Percentiles rank a stretch among this genome's conserved stretches.
phyloP scores from a whole-genome alignment of 2,113 vertebrate species.

The Manacus vitellinus region DNA sequence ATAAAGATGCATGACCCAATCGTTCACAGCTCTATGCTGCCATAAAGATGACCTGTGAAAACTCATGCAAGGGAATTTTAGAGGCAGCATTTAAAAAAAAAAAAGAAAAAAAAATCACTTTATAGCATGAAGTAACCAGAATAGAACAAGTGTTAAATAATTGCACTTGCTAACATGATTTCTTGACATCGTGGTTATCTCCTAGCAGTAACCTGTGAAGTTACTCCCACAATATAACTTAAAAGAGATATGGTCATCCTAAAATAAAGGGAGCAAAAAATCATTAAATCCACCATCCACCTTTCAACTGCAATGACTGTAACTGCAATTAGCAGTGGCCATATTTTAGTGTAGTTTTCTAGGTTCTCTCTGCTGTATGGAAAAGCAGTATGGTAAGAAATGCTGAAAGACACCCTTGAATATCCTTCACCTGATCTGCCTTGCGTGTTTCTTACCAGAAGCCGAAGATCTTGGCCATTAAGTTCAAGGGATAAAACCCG shows the following conservation, averaged over 20 bases:
- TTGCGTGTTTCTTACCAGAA: background rate
- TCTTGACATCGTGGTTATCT: background rate
- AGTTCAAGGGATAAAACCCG: constrained; percentile 23
- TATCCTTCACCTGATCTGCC: background rate
- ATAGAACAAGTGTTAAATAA: background rate
- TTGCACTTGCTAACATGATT: background rate
- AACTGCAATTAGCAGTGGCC: background rate
- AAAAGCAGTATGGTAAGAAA: background rate
- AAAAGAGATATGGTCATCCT: background rate
- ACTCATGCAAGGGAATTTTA: background rate
- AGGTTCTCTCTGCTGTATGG: background rate
- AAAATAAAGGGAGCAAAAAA: background rate
- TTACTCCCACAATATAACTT: background rate
- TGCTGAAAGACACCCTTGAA: background rate
- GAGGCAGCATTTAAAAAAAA: background rate
- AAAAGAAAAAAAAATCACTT: background rate
- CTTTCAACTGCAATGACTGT: background rate
- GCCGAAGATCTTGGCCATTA: background rate
- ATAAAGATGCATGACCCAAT: background rate
- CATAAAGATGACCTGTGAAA: background rate
- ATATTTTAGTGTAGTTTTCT: background rate
- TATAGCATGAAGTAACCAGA: background rate
- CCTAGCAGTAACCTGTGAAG: background rate
- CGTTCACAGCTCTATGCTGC: background rate
- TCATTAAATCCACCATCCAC: background rate